These are phyloP conservation scores for Drosophila nannoptera DNA, from an alignment of 1,140 invertebrate species.

Conservation along the genomic window DNA sequence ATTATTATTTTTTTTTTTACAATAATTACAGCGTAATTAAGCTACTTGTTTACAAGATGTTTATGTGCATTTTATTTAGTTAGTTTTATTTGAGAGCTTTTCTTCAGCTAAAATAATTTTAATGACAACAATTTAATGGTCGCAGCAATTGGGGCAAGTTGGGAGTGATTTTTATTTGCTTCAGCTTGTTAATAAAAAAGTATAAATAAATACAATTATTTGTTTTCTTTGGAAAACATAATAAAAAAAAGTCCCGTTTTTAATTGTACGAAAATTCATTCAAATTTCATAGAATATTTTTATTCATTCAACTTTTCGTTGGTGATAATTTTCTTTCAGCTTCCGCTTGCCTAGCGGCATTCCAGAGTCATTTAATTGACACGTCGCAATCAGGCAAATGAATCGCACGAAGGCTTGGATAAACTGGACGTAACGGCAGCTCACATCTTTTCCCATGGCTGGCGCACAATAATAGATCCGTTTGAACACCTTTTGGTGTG, in stretches of 20 bases:
- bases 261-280: too few relatives aligned
- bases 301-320: neutral
- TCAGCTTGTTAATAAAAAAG: too few relatives aligned
- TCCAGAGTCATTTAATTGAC: constrained; percentile 6
- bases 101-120: neutral
- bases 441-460: neutral
- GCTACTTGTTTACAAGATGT: constrained; percentile 7
- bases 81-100: neutral
- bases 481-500: constrained; percentile 11
- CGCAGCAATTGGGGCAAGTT: neutral
- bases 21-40: constrained; percentile 1
- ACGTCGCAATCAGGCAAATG: neutral
- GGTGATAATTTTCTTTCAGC: neutral
- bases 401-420: neutral
- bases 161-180: too few relatives aligned
- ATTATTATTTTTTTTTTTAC: neutral
- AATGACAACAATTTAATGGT: neutral
- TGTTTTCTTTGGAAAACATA: too few relatives aligned
- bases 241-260: too few relatives aligned
- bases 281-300: too few relatives aligned
- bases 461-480: neutral
- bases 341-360: neutral
- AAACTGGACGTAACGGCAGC: neutral
- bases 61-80: neutral
- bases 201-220: too few relatives aligned